These are phyloP conservation scores for Vicugna pacos DNA, from an alignment of 2,113 vertebrate species.

Conservation along the genomic window DNA sequence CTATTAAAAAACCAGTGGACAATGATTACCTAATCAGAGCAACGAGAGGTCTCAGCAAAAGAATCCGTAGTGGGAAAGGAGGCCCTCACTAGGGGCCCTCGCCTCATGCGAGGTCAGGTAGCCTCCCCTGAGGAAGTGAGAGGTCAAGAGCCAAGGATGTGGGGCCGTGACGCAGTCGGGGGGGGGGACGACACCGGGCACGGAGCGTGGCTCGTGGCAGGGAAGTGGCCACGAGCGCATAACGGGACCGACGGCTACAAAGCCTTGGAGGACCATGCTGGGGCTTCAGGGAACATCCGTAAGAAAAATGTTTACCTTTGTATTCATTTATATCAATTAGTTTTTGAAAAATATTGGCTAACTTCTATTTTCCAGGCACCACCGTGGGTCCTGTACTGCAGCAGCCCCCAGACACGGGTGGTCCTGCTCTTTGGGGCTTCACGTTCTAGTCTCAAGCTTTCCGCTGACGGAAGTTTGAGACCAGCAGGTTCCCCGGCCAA, in stretches of 20 bases:
- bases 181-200: fast-evolving
- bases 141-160: neutral
- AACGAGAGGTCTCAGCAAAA: neutral
- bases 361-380: neutral
- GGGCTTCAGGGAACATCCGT: neutral
- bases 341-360: neutral
- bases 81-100: neutral
- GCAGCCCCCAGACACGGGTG: fast-evolving
- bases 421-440: fast-evolving
- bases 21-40: neutral
- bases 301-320: neutral
- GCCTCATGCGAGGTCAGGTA: neutral
- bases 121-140: neutral
- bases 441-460: too few relatives aligned
- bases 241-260: fast-evolving
- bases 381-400: fast-evolving
- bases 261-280: fast-evolving
- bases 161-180: fast-evolving
- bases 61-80: fast-evolving
- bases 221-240: fast-evolving
- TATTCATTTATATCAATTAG: neutral
- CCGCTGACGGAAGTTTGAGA: neutral
- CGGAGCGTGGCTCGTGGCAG: fast-evolving
- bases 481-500: neutral
- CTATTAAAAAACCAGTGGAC: neutral